phyloP scores from a whole-genome alignment of 2,113 vertebrate genomes.

The Mirounga angustirostris region DNA sequence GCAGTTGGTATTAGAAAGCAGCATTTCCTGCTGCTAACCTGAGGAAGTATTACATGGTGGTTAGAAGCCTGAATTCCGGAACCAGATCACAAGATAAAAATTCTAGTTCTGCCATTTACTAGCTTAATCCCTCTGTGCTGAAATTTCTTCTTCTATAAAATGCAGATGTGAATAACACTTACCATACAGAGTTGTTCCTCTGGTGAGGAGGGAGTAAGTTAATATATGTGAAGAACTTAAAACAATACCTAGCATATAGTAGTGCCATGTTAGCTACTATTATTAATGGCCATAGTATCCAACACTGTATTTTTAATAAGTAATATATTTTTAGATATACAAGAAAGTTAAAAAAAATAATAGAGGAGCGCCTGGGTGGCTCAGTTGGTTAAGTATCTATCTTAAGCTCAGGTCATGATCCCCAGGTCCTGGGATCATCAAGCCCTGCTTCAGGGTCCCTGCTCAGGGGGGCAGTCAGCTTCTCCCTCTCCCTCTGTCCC shows the following conservation, averaged over 20 bases:
- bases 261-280: neutral
- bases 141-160: neutral
- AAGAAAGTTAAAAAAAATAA: neutral
- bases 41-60: neutral
- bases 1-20: neutral
- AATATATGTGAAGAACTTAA: neutral
- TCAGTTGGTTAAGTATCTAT: neutral
- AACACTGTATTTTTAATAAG: neutral
- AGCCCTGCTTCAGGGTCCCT: neutral
- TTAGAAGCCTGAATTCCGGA: neutral
- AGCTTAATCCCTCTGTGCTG: neutral
- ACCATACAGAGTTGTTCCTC: neutral
- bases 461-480: neutral
- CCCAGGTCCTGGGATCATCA: neutral
- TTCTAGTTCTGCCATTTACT: neutral
- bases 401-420: neutral
- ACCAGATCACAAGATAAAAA: neutral
- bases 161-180: neutral
- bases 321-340: neutral
- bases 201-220: neutral
- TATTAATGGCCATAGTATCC: neutral
- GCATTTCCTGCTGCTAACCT: neutral
- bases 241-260: neutral
- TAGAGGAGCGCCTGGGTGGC: neutral
- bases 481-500: neutral